Percentiles rank a stretch among this genome's conserved stretches.
Evolutionary conservation across 2,888 invertebrate species (phyloP).

Genomic region (Coelinius sp.): DNA sequence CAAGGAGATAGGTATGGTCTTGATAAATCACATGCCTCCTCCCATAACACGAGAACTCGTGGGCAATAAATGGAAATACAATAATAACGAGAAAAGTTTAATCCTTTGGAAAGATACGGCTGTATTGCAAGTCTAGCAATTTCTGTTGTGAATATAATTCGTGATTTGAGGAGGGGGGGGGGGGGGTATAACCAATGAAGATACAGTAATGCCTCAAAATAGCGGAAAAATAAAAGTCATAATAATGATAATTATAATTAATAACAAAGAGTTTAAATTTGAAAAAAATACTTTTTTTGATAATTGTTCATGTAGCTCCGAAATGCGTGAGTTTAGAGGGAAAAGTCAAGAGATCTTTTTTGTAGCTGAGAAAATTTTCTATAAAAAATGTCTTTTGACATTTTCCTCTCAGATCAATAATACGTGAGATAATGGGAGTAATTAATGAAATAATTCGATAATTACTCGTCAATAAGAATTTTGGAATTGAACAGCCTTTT

Average conservation of each 20-base stretch:
- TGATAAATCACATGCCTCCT: slow-evolving; percentile 33
- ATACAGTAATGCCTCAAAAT: neutral
- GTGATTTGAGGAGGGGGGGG: slow-evolving; percentile 5
- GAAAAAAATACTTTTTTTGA: too few relatives aligned
- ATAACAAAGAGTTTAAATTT: neutral
- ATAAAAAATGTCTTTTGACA: too few relatives aligned
- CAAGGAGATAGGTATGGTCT: neutral
- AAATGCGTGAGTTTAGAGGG: too few relatives aligned
- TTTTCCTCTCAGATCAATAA: too few relatives aligned
- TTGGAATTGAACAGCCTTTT: too few relatives aligned
- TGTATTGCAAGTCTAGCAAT: slow-evolving; percentile 6
- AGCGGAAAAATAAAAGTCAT: neutral
- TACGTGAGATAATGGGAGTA: too few relatives aligned
- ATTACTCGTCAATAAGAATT: too few relatives aligned
- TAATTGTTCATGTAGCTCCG: too few relatives aligned
- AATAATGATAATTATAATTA: slow-evolving; percentile 16
- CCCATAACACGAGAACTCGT: slow-evolving; percentile 10
- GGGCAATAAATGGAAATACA: slow-evolving; percentile 35
- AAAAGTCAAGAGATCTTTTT: too few relatives aligned
- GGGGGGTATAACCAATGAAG: slow-evolving; percentile 13
- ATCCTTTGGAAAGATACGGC: slow-evolving; percentile 22
- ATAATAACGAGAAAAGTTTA: slow-evolving; percentile 41
- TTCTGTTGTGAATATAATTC: slow-evolving; percentile 21
- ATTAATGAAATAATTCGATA: too few relatives aligned
- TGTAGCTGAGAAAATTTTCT: too few relatives aligned